phyloP scores from a whole-genome alignment of 2,888 invertebrate species.

The Lypha dubia region DNA sequence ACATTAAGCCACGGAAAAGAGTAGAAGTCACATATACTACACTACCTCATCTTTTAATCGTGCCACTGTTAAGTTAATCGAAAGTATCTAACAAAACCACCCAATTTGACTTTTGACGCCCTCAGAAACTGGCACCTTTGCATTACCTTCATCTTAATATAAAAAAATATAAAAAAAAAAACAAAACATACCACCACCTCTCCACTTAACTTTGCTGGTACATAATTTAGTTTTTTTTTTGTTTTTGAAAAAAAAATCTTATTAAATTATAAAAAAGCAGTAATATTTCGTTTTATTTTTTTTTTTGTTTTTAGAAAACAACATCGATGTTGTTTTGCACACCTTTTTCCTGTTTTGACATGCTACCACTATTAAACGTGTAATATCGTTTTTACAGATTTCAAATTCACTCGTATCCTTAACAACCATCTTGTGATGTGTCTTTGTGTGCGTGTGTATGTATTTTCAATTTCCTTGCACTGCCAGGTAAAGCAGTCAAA shows the following conservation, averaged over 20 bases:
- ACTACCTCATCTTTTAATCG: background rate
- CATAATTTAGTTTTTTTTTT: conserved; percentile 15
- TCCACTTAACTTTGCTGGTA: conserved; percentile 57
- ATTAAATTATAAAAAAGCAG: conserved; percentile 66
- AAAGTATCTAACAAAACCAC: conserved; percentile 47
- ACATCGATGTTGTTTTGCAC: conserved; percentile 68
- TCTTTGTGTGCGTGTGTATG: background rate
- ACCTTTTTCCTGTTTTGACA: conserved; percentile 72
- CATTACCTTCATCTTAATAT: conserved; percentile 11
- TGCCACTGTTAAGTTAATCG: background rate
- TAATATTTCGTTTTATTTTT: conserved; percentile 6
- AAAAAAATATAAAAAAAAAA: conserved; percentile 1
- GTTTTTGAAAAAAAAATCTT: conserved; percentile 38
- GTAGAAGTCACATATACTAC: no score
- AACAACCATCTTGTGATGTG: conserved; percentile 41
- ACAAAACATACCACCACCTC: conserved; percentile 56
- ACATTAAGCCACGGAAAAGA: no score
- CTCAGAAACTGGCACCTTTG: conserved; percentile 27
- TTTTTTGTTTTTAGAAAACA: conserved; percentile 46
- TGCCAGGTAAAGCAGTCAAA: conserved; percentile 53
- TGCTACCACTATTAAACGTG: conserved; percentile 60
- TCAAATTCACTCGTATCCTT: conserved; percentile 51
- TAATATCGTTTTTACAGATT: conserved; percentile 58
- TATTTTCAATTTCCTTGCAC: conserved; percentile 13
- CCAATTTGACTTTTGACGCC: conserved; percentile 64